These are phyloP conservation scores for Porites rus DNA, from an alignment of 92 coral and sea anemone genomes.

Conservation along the genomic window DNA sequence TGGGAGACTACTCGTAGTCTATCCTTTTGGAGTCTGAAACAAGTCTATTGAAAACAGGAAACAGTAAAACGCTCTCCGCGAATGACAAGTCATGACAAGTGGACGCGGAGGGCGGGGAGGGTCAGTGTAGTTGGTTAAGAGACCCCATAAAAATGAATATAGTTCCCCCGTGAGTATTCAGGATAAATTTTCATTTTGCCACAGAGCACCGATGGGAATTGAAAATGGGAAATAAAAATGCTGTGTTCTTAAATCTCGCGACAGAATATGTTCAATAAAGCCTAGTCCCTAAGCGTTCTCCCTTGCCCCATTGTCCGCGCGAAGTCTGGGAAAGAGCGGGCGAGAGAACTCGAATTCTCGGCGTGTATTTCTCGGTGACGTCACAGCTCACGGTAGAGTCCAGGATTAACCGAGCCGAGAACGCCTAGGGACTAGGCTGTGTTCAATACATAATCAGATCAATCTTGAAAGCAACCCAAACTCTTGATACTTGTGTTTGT, in stretches of 20 bases:
- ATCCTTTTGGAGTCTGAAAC: no score
- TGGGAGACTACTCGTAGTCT: no score
- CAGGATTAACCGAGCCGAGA: no score
- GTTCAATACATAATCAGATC: neutral
- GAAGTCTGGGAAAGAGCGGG: no score
- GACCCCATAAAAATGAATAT: neutral
- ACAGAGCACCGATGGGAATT: neutral
- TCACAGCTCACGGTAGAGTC: no score
- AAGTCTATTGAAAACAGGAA: neutral
- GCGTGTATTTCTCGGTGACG: no score
- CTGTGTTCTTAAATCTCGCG: constrained; percentile 8
- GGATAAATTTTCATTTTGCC: constrained; percentile 9
- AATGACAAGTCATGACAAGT: neutral
- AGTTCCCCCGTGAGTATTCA: neutral
- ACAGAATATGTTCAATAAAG: neutral
- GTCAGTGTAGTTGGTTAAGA: neutral
- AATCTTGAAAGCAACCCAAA: neutral
- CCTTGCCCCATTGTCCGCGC: no score
- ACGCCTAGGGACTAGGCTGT: no score
- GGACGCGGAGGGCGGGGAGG: constrained; percentile 14
- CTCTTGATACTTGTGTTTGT: neutral
- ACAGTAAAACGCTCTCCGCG: constrained; percentile 21
- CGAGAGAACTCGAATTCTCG: no score
- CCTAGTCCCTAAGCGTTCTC: no score
- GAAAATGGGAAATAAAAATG: neutral